Base-by-base conservation (phyloP, 2,888 invertebrate species). In the Drosophila tanythrix region DNA sequence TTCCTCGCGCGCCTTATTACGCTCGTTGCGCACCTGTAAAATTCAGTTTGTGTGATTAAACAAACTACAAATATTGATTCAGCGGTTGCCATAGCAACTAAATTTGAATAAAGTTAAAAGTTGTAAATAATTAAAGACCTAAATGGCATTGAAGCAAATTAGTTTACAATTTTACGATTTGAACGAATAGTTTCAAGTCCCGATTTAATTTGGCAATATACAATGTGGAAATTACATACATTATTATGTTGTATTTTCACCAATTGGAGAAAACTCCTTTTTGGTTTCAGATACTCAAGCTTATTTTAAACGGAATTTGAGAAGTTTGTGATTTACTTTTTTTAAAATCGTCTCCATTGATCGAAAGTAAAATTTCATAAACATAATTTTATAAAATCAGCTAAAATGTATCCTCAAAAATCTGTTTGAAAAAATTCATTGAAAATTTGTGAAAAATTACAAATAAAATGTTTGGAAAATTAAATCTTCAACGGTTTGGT, bases 1-100 rank as follows among this genome's bases (percentile, higher is more conserved):
- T 93, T 99, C 98, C 87, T 99, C 98, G 46, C 98, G 94, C 0
- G 98, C 96, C 91, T 97, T 97, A 92, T 99, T 99, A 31, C 99
- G 95, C 94, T 99, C 99, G 92, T 96, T 97, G 63, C 98, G 95
- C 84, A 97, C 96, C 94, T 94, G 76, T 11, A 55, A 70, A 66
- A 57, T 21, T 27, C n/a, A 38, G 48, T 57, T 58, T 62, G 40
- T 46, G 40, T 55, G 55, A 68, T 55, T 62, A 64, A 55, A 57
- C 50, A 68, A 67, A 15, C 48, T 62, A 7, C 13, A 21, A 11
- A 52, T 76, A 84, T 84, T 76, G 88, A 89, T 76, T 87, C 56
- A 73, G 57, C 76, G 31, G 48, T 25, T 27, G 58, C 65, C 74
- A 89, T 87, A 71, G 79, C 67, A 87, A 84, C 87, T 21, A 50